These are phyloP conservation scores for Sternarchorhynchus goeldii DNA, from an alignment of 2,797 vertebrate genomes.

Conservation along the genomic window DNA sequence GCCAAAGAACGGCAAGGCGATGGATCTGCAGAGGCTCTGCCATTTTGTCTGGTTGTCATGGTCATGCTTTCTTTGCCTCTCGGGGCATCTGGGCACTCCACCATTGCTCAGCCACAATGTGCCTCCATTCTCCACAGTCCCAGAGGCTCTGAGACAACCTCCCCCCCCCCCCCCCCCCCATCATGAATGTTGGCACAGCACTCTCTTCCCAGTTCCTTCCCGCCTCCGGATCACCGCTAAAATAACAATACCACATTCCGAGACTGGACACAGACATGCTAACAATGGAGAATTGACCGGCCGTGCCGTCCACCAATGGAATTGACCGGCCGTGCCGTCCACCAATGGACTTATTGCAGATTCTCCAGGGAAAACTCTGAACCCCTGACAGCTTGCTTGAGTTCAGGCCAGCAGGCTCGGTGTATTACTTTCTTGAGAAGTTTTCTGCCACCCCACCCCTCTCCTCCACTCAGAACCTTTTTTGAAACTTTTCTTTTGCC, in stretches of 20 bases:
- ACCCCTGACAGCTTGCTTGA: constrained; percentile 16
- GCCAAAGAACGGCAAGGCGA: not conserved
- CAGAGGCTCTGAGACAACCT: constrained; percentile 34
- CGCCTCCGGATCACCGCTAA: constrained; percentile 53
- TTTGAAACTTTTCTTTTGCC: too few relatives aligned
- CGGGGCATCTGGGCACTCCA: constrained; percentile 32
- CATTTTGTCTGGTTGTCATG: constrained; percentile 35
- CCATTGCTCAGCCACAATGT: constrained; percentile 28
- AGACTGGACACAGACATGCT: constrained; percentile 29
- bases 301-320: constrained; percentile 2
- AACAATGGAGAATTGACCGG: constrained; percentile 19
- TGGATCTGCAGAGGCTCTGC: not conserved
- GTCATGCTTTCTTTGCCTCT: constrained; percentile 54
- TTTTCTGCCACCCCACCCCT: constrained; percentile 1
- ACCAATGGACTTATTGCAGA: not conserved
- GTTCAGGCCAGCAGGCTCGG: constrained; percentile 38
- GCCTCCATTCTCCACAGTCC: constrained; percentile 38
- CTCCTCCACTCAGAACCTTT: not conserved
- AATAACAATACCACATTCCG: constrained; percentile 40
- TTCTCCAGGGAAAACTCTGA: constrained; percentile 41
- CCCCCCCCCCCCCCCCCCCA: not conserved
- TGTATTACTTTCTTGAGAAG: constrained; percentile 44
- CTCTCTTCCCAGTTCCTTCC: not conserved
- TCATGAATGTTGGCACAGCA: constrained; percentile 29
- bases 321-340: not conserved